Conservation (phyloP, 2,113 vertebrate genomes). For the Calonectris borealis region DNA sequence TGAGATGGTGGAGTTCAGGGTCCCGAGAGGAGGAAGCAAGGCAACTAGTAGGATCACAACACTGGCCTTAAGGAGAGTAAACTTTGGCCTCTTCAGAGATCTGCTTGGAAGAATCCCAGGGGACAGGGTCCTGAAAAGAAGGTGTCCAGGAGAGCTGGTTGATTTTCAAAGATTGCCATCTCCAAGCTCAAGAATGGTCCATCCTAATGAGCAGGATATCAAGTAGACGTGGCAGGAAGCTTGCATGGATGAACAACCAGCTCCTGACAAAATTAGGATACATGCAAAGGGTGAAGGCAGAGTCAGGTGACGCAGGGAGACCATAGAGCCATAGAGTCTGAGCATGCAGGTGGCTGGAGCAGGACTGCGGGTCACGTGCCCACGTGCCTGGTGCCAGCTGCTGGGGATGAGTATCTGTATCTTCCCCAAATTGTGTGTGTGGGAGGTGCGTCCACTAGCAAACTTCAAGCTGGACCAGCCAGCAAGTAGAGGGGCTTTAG, state of each 20-base stretch:
- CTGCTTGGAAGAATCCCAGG: not conserved
- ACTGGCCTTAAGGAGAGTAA: not conserved
- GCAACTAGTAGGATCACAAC: not conserved
- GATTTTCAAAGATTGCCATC: not conserved
- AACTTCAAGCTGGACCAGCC: not conserved
- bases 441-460: not conserved
- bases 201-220: no score
- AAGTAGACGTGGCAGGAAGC: not conserved
- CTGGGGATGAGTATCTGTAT: not conserved
- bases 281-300: not conserved
- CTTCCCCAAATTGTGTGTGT: not conserved
- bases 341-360: not conserved
- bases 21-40: not conserved
- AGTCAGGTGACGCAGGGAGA: not conserved
- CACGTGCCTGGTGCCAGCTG: not conserved
- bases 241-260: not conserved
- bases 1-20: not conserved
- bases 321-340: not conserved
- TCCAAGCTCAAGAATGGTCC: not conserved
- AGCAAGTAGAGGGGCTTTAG: no score
- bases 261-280: no score
- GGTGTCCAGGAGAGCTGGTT: not conserved
- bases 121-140: not conserved
- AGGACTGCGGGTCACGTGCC: not conserved
- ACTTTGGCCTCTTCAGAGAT: not conserved